These are phyloP conservation scores for Latheticus oryzae DNA, from an alignment of 2,888 invertebrate species.

Conservation along the genomic window DNA sequence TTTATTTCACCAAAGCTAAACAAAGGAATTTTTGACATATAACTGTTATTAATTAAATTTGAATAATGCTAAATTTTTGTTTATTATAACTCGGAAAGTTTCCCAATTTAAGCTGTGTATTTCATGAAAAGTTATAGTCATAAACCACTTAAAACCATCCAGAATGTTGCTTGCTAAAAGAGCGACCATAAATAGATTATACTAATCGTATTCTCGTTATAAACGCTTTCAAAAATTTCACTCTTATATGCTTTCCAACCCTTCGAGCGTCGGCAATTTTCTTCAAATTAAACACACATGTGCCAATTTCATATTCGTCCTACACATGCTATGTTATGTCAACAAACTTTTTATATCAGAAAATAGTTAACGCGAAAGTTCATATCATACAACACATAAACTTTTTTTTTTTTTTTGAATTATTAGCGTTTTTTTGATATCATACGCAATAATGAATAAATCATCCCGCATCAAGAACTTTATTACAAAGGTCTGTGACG, in stretches of 20 bases:
- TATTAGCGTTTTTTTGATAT: not conserved
- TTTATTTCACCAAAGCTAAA: too few species aligned
- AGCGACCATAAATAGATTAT: slow-evolving; percentile 16
- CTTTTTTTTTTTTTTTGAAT: slow-evolving; percentile 2
- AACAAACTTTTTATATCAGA: too few species aligned
- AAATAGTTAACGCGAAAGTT: too few species aligned
- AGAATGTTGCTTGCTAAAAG: slow-evolving; percentile 19
- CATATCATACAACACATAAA: too few species aligned
- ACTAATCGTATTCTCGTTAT: slow-evolving; percentile 11
- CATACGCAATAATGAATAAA: slow-evolving; percentile 3
- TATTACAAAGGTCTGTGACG: not conserved
- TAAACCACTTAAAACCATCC: slow-evolving; percentile 32
- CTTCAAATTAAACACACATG: slow-evolving; percentile 18
- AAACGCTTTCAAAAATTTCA: slow-evolving; percentile 16
- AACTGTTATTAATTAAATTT: too few species aligned
- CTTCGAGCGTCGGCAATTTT: slow-evolving; percentile 18
- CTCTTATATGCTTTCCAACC: not conserved
- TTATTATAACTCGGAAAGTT: too few species aligned
- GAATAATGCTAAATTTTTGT: too few species aligned
- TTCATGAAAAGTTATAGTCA: too few species aligned
- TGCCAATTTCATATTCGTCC: slow-evolving; percentile 10
- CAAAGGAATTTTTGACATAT: too few species aligned
- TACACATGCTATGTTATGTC: too few species aligned
- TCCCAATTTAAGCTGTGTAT: too few species aligned
- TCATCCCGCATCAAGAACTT: not conserved